Conservation (phyloP, 1,140 invertebrate genomes). For the Grapholita molesta region DNA sequence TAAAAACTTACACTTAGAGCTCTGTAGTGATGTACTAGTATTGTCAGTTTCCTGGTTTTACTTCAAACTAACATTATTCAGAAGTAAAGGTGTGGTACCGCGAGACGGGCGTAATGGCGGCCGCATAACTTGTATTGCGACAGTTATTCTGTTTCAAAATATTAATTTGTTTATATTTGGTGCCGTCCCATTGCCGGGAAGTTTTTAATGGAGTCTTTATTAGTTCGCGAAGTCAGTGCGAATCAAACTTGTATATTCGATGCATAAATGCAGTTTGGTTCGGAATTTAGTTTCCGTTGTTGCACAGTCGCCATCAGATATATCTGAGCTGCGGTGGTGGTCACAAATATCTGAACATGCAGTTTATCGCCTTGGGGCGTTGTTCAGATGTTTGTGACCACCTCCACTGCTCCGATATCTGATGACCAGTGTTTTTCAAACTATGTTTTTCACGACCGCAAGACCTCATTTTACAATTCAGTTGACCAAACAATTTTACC, state of each 20-base stretch:
- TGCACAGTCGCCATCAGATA: too few relatives aligned
- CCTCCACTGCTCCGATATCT: too few relatives aligned
- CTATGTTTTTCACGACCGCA: too few relatives aligned
- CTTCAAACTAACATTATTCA: not conserved
- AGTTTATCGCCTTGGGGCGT: too few relatives aligned
- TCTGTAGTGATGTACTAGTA: too few relatives aligned
- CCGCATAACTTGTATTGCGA: not conserved
- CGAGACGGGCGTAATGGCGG: not conserved
- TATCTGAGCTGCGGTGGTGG: too few relatives aligned
- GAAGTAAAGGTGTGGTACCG: not conserved
- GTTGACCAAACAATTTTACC: too few relatives aligned
- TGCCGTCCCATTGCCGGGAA: not conserved
- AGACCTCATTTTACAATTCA: too few relatives aligned
- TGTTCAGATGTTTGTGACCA: too few relatives aligned
- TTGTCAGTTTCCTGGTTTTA: not conserved
- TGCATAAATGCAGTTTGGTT: not conserved
- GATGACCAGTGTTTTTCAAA: too few relatives aligned
- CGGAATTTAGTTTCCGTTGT: not conserved
- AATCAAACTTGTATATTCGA: constrained; percentile 1
- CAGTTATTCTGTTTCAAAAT: not conserved
- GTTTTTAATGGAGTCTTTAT: constrained; percentile 2
- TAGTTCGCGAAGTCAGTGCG: not conserved
- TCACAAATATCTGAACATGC: not conserved
- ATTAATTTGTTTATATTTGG: constrained; percentile 12
- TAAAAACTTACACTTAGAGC: too few relatives aligned